Base-by-base conservation (phyloP, 2,797 vertebrate species). In the Vultur gryphus region DNA sequence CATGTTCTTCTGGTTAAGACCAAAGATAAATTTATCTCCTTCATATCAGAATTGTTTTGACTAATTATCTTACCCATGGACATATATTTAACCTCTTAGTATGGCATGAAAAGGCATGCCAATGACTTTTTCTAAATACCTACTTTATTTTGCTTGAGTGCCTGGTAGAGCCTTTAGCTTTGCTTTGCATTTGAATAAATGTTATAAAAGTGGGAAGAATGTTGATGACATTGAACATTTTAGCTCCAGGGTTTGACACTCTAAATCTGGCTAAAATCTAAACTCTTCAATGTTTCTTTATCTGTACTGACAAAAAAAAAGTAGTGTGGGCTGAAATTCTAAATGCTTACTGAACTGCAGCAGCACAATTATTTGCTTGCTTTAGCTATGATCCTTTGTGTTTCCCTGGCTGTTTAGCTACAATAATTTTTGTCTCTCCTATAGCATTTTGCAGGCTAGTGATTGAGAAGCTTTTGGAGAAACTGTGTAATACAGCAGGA, bases 241-340 rank as follows among this genome's bases (percentile, higher is more conserved):
- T 78, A 80, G 67, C 64, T 95, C 28, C 35, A 33, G 90, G 78
- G 41, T 95, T 48, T 87, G 88, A 91, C 64, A 91, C 65, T 44
- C n/a, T 80, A 89, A 89, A 89, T 93, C 78, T 92, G 86, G 57
- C 69, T 95, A 77, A 93, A 90, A 87, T 94, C 78, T 85, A 62
- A 85, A 89, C 37, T 83, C 75, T 82, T 84, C 83, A 90, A 81
- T 51, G 31, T 80, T 87, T 93, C 78, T 90, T 91, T 88, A 62
- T 90, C 61, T 80, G n/a, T 89, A 58, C 24, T 59, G 89, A 75
- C 69, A 31, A 75, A 77, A 84, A 67, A n/a, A 13, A 3, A 17
- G 26, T 10, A 59, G 13, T 5, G 46, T 57, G 64, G 43, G 33
- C 84, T 96, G 76, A 71, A 89, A 85, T 77, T 92, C 61, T 28